Evolutionary conservation across 1,140 invertebrate genomes (phyloP).

Genomic region (Cyphomyrmex costatus): DNA sequence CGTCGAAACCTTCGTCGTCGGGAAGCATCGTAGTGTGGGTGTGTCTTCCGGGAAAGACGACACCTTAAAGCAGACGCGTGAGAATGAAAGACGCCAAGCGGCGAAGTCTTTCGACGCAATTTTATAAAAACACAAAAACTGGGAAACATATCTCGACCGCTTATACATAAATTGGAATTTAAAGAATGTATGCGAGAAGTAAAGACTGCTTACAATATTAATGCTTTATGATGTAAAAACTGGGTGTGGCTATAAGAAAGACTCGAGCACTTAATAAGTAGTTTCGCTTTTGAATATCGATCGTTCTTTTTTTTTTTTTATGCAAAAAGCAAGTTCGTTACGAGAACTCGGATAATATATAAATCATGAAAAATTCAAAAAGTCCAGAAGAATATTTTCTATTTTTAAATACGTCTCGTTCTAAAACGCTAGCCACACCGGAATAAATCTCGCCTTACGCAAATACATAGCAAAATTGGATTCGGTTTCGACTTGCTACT

Average conservation of each 20-base stretch:
- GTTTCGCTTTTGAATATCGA: not conserved
- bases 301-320: not conserved
- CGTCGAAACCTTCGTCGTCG: conserved; percentile 12
- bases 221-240: conserved; percentile 18
- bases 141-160: not conserved
- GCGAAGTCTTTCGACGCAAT: conserved; percentile 41
- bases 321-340: not conserved
- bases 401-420: not conserved
- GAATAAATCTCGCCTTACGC: conserved; percentile 16
- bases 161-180: not conserved
- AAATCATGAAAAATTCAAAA: not conserved
- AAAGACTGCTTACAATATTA: not conserved
- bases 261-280: not conserved
- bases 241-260: conserved; percentile 42
- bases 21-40: conserved; percentile 24
- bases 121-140: not conserved
- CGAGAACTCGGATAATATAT: not conserved
- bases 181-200: not conserved
- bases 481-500: conserved; percentile 43
- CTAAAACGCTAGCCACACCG: not conserved
- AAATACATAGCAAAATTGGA: conserved; percentile 1
- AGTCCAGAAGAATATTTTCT: not conserved
- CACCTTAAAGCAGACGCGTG: conserved; percentile 57
- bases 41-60: conserved; percentile 38
- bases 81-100: conserved; percentile 17